A percentile compares a stretch with the other conserved stretches of the same genome.
phyloP scores from a whole-genome alignment of 2,888 invertebrate genomes.

The Therioaphis trifolii region DNA sequence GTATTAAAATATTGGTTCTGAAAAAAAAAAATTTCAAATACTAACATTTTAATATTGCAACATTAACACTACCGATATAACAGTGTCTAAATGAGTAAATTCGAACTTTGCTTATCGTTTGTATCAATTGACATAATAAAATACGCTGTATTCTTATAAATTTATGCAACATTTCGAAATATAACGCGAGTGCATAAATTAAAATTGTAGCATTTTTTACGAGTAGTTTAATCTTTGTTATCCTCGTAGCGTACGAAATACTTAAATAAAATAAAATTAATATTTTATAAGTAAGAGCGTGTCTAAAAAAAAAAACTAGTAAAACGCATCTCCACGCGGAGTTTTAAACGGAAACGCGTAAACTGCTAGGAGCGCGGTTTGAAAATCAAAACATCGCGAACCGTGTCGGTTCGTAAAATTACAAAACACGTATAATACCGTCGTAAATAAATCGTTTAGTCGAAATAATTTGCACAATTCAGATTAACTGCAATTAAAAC shows the following conservation, averaged over 20 bases:
- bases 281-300: conserved; percentile 1
- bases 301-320: not conserved
- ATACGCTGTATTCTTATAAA: not conserved
- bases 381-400: not conserved
- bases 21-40: too few species aligned
- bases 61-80: too few species aligned
- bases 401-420: not conserved
- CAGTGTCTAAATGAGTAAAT: too few species aligned
- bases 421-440: too few species aligned
- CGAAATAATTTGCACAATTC: too few species aligned
- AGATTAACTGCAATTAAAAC: not conserved
- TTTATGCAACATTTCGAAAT: not conserved
- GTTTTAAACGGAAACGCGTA: not conserved
- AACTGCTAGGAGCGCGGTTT: not conserved
- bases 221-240: not conserved
- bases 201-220: conserved; percentile 3
- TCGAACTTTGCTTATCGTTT: not conserved
- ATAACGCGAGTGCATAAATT: not conserved
- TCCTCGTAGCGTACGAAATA: not conserved
- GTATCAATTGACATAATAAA: not conserved
- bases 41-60: too few species aligned
- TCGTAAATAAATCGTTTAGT: too few species aligned
- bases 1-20: too few species aligned
- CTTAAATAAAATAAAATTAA: not conserved
- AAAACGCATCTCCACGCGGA: too few species aligned